Evolutionary conservation across 2,888 invertebrate species (phyloP), one percentile per base, ranked within the genome.

Genomic region (Xestia xanthographa): DNA sequence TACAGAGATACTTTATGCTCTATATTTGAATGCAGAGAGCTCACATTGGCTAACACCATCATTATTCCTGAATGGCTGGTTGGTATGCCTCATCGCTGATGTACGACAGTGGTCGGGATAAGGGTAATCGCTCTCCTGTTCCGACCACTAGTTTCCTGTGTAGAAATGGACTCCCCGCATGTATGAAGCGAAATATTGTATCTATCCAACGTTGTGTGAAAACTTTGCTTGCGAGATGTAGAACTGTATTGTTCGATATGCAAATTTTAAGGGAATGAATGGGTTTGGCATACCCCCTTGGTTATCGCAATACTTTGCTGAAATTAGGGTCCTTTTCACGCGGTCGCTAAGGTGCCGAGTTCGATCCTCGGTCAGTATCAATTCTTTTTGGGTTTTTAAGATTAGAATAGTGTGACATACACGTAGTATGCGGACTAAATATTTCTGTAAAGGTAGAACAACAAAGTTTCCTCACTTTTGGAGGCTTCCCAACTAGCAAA

Each of bases 221-320:
- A 74, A 63, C 17, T 14, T 72, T 29, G 41, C 50, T 53, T 22
- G 62, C 34, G 62, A 41, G 50, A 63, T 75, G 75, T 11, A 75
- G 50, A n/a, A 43, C 11, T 17, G n/a, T n/a, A 74, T 74, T 74
- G 75, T 74, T 62, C 29, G 12, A 0, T 60, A 74, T 48, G 58
- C 8, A 29, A 60, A 41, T 48, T 45, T 45, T 22, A 22, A 56
- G 43, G n/a, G 2, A 26, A 45, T 41, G 17, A 48, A 34, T 2
- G 34, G 60, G 26, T 22, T 60, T 12, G 63, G 17, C 14, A 3
- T 29, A 17, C 9, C 34, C 58, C 58, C 43, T 58, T 60, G 6
- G 48, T 6, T 29, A 34, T 72, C 20, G 5, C 38, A 41, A 48
- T 14, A 29, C 9, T 43, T 41, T 68, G 26, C 12, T 29, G 11